phyloP scores from a whole-genome alignment of 37 sponge, comb jelly and placozoan species.

The Geodia barretti region DNA sequence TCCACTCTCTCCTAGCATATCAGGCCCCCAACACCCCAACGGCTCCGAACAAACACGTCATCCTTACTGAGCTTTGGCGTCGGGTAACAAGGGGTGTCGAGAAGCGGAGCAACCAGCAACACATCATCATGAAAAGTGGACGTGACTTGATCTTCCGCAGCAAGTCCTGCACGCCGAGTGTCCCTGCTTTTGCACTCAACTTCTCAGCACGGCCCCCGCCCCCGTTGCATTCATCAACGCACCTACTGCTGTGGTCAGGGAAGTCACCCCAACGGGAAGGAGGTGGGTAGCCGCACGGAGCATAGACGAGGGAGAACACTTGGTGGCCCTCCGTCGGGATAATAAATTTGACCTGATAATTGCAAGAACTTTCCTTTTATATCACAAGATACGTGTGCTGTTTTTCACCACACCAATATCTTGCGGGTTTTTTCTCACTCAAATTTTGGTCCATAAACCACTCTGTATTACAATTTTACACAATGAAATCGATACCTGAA shows the following conservation, averaged over 20 bases:
- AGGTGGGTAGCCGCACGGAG: not conserved
- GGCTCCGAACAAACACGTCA: not conserved
- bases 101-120: not conserved
- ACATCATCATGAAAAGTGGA: slow-evolving; percentile 22
- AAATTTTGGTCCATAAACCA: too few relatives aligned
- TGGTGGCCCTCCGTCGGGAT: not conserved
- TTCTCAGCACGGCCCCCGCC: not conserved
- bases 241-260: slow-evolving; percentile 40
- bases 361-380: too few relatives aligned
- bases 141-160: slow-evolving; percentile 28
- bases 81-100: slow-evolving; percentile 47
- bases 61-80: slow-evolving; percentile 41
- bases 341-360: not conserved
- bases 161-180: not conserved
- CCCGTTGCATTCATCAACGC: not conserved
- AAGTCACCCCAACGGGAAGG: not conserved
- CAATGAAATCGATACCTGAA: too few relatives aligned
- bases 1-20: not conserved
- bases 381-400: not conserved
- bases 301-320: not conserved
- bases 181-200: not conserved
- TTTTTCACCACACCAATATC: too few relatives aligned
- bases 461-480: too few relatives aligned
- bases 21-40: too few relatives aligned
- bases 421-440: too few relatives aligned